Evolutionary conservation across 1,140 invertebrate genomes (phyloP).

Genomic region (Hylaeus anthracinus): DNA sequence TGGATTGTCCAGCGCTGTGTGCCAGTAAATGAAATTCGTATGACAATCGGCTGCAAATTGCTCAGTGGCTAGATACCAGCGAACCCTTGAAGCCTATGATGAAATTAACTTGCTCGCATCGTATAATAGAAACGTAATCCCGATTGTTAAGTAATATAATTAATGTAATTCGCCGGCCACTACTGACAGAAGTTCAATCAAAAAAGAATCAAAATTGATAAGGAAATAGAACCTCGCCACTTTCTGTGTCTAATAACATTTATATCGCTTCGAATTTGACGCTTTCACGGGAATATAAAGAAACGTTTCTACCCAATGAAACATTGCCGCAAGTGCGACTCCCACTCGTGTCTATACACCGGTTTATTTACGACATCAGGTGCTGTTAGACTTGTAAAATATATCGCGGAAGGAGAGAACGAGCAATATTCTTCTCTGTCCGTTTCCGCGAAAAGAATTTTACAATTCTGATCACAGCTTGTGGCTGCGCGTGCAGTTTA

Average conservation of each 20-base stretch:
- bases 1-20: not conserved
- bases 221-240: too few species aligned
- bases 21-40: not conserved
- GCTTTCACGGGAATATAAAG: too few species aligned
- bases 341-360: not conserved
- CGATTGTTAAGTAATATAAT: too few species aligned
- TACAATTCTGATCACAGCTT: slow-evolving; percentile 43
- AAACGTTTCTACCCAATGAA: not conserved
- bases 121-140: too few species aligned
- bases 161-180: too few species aligned
- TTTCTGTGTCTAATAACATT: too few species aligned
- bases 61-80: not conserved
- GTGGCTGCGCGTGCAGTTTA: slow-evolving; percentile 23
- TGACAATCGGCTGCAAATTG: not conserved
- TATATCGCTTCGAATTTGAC: too few species aligned
- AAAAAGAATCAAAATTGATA: too few species aligned
- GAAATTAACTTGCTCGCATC: too few species aligned
- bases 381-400: slow-evolving; percentile 30
- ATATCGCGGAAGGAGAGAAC: slow-evolving; percentile 5
- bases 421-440: slow-evolving; percentile 33
- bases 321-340: not conserved
- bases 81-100: not conserved
- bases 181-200: too few species aligned
- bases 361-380: slow-evolving; percentile 35
- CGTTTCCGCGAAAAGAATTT: slow-evolving; percentile 27